phyloP scores from a whole-genome alignment of 2,113 vertebrate species.

The Nematolebias whitei region DNA sequence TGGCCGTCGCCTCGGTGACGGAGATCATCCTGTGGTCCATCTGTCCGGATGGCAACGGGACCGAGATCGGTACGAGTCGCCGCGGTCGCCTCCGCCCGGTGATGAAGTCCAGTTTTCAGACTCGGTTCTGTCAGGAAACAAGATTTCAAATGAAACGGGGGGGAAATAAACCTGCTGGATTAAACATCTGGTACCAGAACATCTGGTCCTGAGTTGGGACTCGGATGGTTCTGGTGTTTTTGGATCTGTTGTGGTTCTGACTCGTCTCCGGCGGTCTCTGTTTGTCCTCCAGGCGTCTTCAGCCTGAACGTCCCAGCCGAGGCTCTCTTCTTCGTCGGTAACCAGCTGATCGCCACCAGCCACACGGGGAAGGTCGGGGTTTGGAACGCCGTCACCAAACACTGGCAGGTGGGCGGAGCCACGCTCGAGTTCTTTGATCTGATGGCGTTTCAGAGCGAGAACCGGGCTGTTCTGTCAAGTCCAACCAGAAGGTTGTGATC shows the following conservation, averaged over 20 bases:
- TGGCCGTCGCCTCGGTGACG: constrained; percentile 84
- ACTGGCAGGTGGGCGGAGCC: constrained; percentile 88
- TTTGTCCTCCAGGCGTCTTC: constrained; percentile 83
- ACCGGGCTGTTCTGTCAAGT: no score
- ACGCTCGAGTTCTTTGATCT: not conserved
- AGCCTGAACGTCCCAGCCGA: constrained; percentile 89
- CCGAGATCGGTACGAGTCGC: constrained; percentile 83
- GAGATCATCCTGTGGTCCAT: constrained; percentile 93
- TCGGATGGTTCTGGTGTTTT: not conserved
- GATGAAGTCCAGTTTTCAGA: no score
- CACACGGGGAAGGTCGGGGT: constrained; percentile 91
- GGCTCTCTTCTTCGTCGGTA: constrained; percentile 92
- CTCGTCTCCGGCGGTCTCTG: not conserved
- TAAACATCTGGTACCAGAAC: no score
- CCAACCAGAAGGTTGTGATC: no score
- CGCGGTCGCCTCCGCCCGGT: no score
- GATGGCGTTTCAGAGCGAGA: no score
- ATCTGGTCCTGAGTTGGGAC: not conserved
- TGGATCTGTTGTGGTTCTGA: not conserved
- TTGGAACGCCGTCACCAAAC: constrained; percentile 95
- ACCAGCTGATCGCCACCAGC: constrained; percentile 93
- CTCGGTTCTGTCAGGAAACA: not conserved
- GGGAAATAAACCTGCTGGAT: no score
- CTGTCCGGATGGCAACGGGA: constrained; percentile 85
- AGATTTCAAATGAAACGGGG: no score